These are phyloP conservation scores for Lacanobia oleracea DNA, from an alignment of 2,888 invertebrate species.

Conservation along the genomic window DNA sequence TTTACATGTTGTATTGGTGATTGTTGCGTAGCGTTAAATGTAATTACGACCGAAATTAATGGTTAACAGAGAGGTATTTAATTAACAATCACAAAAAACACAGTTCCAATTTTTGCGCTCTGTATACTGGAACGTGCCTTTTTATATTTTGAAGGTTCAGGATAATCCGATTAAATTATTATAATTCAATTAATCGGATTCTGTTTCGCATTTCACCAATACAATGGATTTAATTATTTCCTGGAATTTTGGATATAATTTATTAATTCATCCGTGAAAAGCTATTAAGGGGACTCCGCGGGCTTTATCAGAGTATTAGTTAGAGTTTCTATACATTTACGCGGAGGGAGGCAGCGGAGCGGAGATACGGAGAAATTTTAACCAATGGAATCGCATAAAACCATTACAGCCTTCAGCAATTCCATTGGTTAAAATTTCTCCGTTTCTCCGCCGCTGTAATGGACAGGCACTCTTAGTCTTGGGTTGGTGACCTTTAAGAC, in stretches of 20 bases:
- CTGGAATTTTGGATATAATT: conserved; percentile 3
- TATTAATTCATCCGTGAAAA: background rate
- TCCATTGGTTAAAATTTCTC: too few relatives aligned
- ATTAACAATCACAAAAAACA: conserved; percentile 3
- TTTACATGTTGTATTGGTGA: too few relatives aligned
- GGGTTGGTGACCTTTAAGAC: background rate
- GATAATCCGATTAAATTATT: conserved; percentile 24
- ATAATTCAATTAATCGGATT: conserved; percentile 31
- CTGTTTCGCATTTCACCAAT: conserved; percentile 11
- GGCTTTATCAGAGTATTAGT: background rate
- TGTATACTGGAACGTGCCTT: conserved; percentile 6
- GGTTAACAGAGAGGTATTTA: background rate
- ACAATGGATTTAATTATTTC: conserved; percentile 12
- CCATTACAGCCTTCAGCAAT: too few relatives aligned
- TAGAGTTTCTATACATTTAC: too few relatives aligned
- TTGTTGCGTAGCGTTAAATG: too few relatives aligned
- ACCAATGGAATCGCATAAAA: too few relatives aligned
- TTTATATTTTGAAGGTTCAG: conserved; percentile 3
- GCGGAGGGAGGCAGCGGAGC: too few relatives aligned
- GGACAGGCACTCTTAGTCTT: too few relatives aligned
- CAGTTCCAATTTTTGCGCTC: conserved; percentile 16
- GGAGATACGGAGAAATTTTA: too few relatives aligned
- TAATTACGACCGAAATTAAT: background rate
- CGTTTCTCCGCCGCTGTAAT: too few relatives aligned
- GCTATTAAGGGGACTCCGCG: background rate